Evolutionary conservation across 1,140 invertebrate species (phyloP).

Genomic region (Ceratina japonica): DNA sequence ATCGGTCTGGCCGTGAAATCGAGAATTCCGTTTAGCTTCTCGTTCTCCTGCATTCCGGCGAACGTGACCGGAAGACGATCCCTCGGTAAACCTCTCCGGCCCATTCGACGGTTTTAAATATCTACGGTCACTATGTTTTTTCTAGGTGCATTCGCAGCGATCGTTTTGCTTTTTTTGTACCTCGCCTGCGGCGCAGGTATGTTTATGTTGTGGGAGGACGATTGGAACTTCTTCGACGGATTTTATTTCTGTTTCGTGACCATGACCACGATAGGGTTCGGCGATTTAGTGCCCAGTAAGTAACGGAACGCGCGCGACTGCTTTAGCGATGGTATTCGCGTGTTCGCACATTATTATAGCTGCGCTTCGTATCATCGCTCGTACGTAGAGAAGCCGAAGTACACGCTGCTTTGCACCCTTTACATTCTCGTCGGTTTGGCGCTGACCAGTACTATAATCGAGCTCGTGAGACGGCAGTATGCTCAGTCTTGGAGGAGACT

Average conservation of each 20-base stretch:
- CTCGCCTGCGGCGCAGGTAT: slow-evolving; percentile 88
- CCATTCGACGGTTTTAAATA: background rate
- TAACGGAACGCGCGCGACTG: slow-evolving; percentile 34
- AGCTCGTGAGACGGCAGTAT: slow-evolving; percentile 91
- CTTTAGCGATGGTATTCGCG: background rate
- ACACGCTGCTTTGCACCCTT: slow-evolving; percentile 93
- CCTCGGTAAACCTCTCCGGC: slow-evolving; percentile 58
- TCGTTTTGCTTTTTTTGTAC: slow-evolving; percentile 87
- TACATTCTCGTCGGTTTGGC: slow-evolving; percentile 97
- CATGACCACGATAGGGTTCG: slow-evolving; percentile 96
- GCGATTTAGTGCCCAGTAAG: slow-evolving; percentile 93
- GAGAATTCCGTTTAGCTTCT: slow-evolving; percentile 56
- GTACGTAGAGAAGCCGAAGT: slow-evolving; percentile 87
- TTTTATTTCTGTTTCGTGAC: slow-evolving; percentile 98
- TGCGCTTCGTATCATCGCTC: slow-evolving; percentile 29
- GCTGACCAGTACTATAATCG: slow-evolving; percentile 96
- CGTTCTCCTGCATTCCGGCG: slow-evolving; percentile 61
- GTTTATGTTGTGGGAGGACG: slow-evolving; percentile 89
- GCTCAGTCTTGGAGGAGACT: slow-evolving; percentile 90
- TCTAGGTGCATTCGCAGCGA: slow-evolving; percentile 83
- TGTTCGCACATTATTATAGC: slow-evolving; percentile 33
- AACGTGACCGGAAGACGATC: slow-evolving; percentile 67
- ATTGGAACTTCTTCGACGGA: slow-evolving; percentile 95
- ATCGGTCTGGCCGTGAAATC: slow-evolving; percentile 58
- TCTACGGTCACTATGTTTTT: background rate